phyloP scores from a whole-genome alignment of 1,140 invertebrate species.

The Plectrocnemia conspersa region DNA sequence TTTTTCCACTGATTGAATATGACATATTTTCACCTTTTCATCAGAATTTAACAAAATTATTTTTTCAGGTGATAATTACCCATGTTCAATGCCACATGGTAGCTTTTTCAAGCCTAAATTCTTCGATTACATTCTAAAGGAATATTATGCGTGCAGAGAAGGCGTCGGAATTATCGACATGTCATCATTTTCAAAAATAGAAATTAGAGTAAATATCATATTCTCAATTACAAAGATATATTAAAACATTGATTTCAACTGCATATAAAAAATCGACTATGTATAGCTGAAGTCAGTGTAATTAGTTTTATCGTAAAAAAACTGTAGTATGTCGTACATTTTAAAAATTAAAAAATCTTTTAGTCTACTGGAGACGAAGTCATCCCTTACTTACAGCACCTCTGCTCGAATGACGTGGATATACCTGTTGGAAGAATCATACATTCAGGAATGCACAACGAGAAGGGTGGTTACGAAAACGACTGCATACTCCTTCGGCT shows the following conservation, averaged over 20 bases:
- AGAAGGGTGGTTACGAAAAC: constrained; percentile 75
- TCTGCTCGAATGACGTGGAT: constrained; percentile 76
- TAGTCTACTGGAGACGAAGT: constrained; percentile 59
- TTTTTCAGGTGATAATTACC: constrained; percentile 31
- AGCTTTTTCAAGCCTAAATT: constrained; percentile 71
- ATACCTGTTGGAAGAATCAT: constrained; percentile 68
- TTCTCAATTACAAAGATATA: constrained; percentile 2
- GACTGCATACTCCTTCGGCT: constrained; percentile 74
- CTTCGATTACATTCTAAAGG: constrained; percentile 69
- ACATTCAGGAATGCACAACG: constrained; percentile 80
- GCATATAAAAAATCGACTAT: neutral
- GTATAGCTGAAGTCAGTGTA: too few species aligned
- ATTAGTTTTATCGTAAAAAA: neutral
- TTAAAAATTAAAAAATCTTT: constrained; percentile 20
- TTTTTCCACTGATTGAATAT: too few species aligned
- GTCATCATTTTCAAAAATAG: constrained; percentile 80
- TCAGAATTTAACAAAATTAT: too few species aligned
- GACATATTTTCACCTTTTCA: too few species aligned
- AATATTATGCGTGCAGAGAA: constrained; percentile 75
- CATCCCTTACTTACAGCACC: constrained; percentile 64
- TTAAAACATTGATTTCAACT: neutral
- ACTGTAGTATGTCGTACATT: neutral
- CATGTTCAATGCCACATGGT: constrained; percentile 52
- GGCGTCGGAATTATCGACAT: constrained; percentile 78
- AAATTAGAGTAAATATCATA: constrained; percentile 59